Conservation (phyloP, 2,888 invertebrate species). For the Eilema depressum region DNA sequence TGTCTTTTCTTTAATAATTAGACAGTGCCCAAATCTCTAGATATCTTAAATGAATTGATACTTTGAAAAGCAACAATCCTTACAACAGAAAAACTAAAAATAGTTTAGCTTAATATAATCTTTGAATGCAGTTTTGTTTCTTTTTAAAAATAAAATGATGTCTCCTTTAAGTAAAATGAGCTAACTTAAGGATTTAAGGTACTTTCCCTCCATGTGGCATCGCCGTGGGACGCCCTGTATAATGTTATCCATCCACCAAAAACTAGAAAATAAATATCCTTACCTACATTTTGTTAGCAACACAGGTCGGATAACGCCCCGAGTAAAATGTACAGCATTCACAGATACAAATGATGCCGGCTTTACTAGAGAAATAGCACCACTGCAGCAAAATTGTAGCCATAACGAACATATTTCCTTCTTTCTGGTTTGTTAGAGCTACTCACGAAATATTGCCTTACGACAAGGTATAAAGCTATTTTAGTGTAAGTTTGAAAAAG, state of each 20-base stretch:
- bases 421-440: neutral
- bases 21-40: too few species aligned
- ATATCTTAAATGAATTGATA: too few species aligned
- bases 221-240: too few species aligned
- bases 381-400: neutral
- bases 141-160: too few species aligned
- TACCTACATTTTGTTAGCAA: neutral
- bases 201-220: too few species aligned
- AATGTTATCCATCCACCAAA: neutral
- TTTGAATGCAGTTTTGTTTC: too few species aligned
- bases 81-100: neutral
- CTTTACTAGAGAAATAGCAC: conserved; percentile 7
- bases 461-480: neutral
- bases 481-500: neutral
- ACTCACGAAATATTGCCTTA: neutral
- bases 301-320: neutral
- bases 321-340: neutral
- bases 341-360: conserved; percentile 2
- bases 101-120: too few species aligned
- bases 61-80: neutral
- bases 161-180: too few species aligned
- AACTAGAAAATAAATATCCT: neutral
- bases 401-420: neutral
- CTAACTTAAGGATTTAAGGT: too few species aligned
- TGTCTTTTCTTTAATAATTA: neutral